These are phyloP conservation scores for Siphlonurus alternatus DNA, from an alignment of 2,888 invertebrate genomes.

Conservation along the genomic window DNA sequence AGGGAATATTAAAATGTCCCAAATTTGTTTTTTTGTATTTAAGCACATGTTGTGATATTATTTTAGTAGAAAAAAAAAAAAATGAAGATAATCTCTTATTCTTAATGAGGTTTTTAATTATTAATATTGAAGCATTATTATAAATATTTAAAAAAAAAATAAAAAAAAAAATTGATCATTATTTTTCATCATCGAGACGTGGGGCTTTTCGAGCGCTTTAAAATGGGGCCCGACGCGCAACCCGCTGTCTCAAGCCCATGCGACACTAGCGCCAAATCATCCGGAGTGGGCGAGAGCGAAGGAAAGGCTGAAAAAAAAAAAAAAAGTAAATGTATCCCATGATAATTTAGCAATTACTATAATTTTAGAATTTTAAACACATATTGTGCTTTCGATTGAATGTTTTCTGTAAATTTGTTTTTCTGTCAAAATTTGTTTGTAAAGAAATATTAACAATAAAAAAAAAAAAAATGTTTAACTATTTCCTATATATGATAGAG, in stretches of 20 bases:
- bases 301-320: not conserved
- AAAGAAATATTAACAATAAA: too few species aligned
- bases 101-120: not conserved
- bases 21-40: not conserved
- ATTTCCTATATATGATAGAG: too few species aligned
- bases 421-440: too few species aligned
- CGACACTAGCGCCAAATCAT: not conserved
- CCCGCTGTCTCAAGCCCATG: not conserved
- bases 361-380: too few species aligned
- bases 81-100: not conserved
- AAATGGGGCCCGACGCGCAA: not conserved
- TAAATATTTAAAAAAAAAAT: not conserved
- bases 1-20: not conserved
- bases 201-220: not conserved
- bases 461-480: too few species aligned
- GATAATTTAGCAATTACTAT: too few species aligned
- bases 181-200: not conserved
- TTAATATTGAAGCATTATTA: not conserved
- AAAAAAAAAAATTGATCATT: not conserved
- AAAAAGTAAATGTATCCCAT: not conserved
- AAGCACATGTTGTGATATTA: slow-evolving; percentile 11
- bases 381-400: too few species aligned
- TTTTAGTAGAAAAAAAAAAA: slow-evolving; percentile 8
- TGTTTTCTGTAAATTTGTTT: too few species aligned
- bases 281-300: slow-evolving; percentile 1